Evolutionary conservation across 2,888 invertebrate genomes (phyloP).

Genomic region (Aelia acuminata): DNA sequence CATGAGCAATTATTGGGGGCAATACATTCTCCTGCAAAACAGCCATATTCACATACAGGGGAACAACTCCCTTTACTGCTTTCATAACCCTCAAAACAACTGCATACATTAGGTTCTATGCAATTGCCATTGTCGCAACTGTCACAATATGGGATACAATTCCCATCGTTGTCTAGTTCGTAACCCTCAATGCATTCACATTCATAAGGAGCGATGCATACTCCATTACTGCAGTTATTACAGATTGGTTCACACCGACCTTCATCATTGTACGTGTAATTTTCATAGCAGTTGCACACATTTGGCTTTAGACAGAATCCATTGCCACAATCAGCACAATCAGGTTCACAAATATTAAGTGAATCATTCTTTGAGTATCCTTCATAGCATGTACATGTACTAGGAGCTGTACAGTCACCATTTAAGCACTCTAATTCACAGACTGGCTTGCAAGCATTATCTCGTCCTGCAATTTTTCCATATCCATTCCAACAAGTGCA

Average conservation of each 20-base stretch:
- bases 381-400: slow-evolving; percentile 57
- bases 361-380: slow-evolving; percentile 54
- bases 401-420: slow-evolving; percentile 60
- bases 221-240: slow-evolving; percentile 45
- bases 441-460: slow-evolving; percentile 58
- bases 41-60: slow-evolving; percentile 57
- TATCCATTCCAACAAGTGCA: slow-evolving; percentile 59
- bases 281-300: slow-evolving; percentile 49
- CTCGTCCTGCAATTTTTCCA: background rate
- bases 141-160: slow-evolving; percentile 60
- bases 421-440: slow-evolving; percentile 59
- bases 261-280: background rate
- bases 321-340: slow-evolving; percentile 60
- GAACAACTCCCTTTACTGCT: slow-evolving; percentile 47
- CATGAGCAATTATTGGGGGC: slow-evolving; percentile 62
- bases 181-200: slow-evolving; percentile 57
- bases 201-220: slow-evolving; percentile 55
- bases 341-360: slow-evolving; percentile 53
- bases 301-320: slow-evolving; percentile 60
- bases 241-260: slow-evolving; percentile 53
- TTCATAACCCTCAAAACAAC: slow-evolving; percentile 51
- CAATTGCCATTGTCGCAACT: slow-evolving; percentile 55
- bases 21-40: slow-evolving; percentile 60
- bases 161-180: slow-evolving; percentile 32
- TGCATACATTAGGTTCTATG: slow-evolving; percentile 44